Evolutionary conservation across 2,888 invertebrate genomes (phyloP), one percentile per base, ranked within the genome.

Genomic region (Opisthograptis luteolata): DNA sequence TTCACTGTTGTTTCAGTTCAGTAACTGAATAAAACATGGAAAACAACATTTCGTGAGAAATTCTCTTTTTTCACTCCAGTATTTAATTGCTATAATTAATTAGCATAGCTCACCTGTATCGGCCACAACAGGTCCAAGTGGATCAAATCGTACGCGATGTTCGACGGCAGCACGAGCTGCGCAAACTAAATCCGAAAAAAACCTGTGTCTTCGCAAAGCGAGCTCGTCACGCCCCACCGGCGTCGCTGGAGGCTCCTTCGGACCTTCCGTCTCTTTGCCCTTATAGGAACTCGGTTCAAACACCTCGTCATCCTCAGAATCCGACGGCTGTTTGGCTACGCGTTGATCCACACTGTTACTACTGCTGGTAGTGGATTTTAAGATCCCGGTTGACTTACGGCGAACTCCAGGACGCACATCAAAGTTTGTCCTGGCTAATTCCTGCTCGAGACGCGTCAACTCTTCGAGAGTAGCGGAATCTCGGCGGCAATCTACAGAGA

Each of bases 211-310:
- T 56, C 95, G 92, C 64, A 96, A 81, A 57, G 95, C 96, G 64
- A 96, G 84, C 75, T 96, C 95, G 80, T 96, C 96, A 49, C 94
- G 93, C 43, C 95, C 95, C 32, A 96, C 94, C 9, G 95, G 96
- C 48, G 95, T 95, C 45, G 94, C 95, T 34, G 95, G 95, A 60
- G 94, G 93, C 58, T 94, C 93, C 55, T 86, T 87, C 55, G 92
- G 91, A n/a, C 92, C 92, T 42, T 92, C 92, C 28, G 76, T 67
- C 46, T 84, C 82, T 58, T 77, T 83, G 35, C 62, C 79, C 31
- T 79, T 76, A 51, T 69, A 64, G 55, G 76, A 66, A 54, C 76
- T 82, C 35, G 86, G 87, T 65, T 92, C 92, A 76, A 94, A 94
- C 8, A 94, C 94, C 59, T 94, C 94, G 68, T 94, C 94, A 58